Base-by-base conservation (phyloP, 2,797 vertebrate species). In the Scolopax bukidnonensis region DNA sequence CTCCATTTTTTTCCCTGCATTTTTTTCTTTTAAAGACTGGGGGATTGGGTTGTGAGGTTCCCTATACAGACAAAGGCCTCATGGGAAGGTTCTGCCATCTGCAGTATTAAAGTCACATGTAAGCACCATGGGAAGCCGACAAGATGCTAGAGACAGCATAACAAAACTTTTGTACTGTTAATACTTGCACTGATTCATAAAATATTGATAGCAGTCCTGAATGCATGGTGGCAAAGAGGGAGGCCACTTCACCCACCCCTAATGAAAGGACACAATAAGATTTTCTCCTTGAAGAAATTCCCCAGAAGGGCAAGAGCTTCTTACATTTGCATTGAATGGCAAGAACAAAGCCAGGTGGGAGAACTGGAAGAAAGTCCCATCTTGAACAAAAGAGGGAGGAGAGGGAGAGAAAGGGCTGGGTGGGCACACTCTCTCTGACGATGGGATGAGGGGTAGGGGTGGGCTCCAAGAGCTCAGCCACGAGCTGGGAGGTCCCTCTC, bases 121-220 rank as follows among this genome's bases (percentile, higher is more conserved):
- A 53, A 73, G 47, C 30, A 23, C 53, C 33, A 40, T 9, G 65
- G 65, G 87, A 88, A 86, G 65, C 8, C n/a, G 82, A 91, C 4
- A 11, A 85, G 61, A 71, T 78, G 54, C 30, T 85, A 50, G 20
- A 50, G 33, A 43, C 16, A 23, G 27, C 30, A 59, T 50, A 59
- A 86, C 10, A 85, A 64, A 91, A 93, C 53, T 88, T 91, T 20
- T 27, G 32, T 32, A 33, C 78, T 91, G 64, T 71, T 94, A 86
- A 54, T 69, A 51, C 65, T 90, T 88, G 18, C 80, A 94, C 54
- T 82, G 80, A 84, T 78, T 96, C 76, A 86, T 43, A 90, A 88
- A 86, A 88, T 82, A 95, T 48, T 88, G 83, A 91, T 88, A 95
- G 87, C 50, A 61, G 70, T 54, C 69, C 73, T 86, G 73, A 90